These are phyloP conservation scores for Typhlichthys eigenmanni DNA, from an alignment of 2,797 vertebrate genomes.

Conservation along the genomic window DNA sequence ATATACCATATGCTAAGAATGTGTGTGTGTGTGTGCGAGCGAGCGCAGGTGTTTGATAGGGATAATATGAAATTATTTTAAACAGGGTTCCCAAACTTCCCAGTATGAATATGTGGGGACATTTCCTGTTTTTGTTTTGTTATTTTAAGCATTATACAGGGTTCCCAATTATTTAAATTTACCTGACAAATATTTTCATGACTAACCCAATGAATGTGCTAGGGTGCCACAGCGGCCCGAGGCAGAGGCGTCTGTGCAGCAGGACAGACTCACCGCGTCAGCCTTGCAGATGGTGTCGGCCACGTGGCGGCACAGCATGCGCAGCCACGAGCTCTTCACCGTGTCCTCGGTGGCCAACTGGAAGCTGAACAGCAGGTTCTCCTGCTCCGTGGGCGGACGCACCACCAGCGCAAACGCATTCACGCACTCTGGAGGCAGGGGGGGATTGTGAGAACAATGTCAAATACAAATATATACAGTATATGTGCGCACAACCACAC, in stretches of 20 bases:
- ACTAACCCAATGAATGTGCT: too few relatives aligned
- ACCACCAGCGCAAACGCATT: slow-evolving; percentile 95
- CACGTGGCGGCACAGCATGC: slow-evolving; percentile 89
- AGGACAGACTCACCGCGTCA: slow-evolving; percentile 84
- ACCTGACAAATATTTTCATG: too few relatives aligned
- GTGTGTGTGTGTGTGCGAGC: too few relatives aligned
- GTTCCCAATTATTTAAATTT: too few relatives aligned
- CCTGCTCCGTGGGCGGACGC: slow-evolving; percentile 91
- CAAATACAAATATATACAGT: background rate
- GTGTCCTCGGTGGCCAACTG: slow-evolving; percentile 90
- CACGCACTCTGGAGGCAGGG: slow-evolving; percentile 82
- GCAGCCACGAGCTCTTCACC: slow-evolving; percentile 88
- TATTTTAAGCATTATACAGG: too few relatives aligned
- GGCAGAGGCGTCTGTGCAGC: background rate
- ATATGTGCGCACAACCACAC: background rate
- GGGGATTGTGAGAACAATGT: background rate
- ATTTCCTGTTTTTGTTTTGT: too few relatives aligned
- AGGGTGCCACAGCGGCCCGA: too few relatives aligned
- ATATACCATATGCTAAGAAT: too few relatives aligned
- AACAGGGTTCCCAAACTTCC: too few relatives aligned
- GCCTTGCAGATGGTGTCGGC: slow-evolving; percentile 98
- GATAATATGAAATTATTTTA: too few relatives aligned
- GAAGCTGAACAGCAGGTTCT: slow-evolving; percentile 95
- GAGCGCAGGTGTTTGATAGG: too few relatives aligned
- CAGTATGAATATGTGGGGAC: too few relatives aligned